phyloP scores from a whole-genome alignment of 2,797 vertebrate species.

The Oryzias sinensis region DNA sequence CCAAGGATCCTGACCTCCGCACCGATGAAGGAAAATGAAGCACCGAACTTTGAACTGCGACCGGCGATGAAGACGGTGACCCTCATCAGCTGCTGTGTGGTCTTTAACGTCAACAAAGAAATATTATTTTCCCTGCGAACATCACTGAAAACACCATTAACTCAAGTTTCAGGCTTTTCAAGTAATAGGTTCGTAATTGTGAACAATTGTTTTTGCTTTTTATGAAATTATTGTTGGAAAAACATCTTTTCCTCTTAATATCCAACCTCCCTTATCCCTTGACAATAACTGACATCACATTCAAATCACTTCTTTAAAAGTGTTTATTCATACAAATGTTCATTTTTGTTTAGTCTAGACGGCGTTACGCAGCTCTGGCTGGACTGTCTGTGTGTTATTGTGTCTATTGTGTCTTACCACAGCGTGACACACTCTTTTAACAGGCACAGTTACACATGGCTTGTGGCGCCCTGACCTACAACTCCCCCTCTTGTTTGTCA shows the following conservation, averaged over 20 bases:
- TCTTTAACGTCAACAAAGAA: neutral
- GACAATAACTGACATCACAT: neutral
- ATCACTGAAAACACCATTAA: no score
- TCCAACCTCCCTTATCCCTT: slow-evolving; percentile 1
- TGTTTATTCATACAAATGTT: neutral
- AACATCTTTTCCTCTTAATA: neutral
- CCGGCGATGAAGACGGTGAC: neutral
- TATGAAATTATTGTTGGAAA: neutral
- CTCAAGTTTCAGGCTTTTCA: neutral
- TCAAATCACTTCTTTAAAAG: neutral
- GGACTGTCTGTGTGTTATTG: slow-evolving; percentile 63
- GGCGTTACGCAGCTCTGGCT: slow-evolving; percentile 62
- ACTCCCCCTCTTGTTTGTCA: slow-evolving; percentile 76
- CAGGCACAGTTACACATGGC: slow-evolving; percentile 67
- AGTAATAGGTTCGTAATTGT: neutral
- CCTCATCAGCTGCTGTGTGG: neutral
- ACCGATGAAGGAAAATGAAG: slow-evolving; percentile 45
- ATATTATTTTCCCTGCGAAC: no score
- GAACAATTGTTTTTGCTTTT: no score
- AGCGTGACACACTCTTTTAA: slow-evolving; percentile 64
- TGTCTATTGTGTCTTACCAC: slow-evolving; percentile 68
- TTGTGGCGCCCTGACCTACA: slow-evolving; percentile 74
- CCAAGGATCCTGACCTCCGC: slow-evolving; percentile 45
- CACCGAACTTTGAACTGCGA: slow-evolving; percentile 22
- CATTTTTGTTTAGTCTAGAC: slow-evolving; percentile 70